These are phyloP conservation scores for Nannobrachium achirus DNA, from an alignment of 2,113 vertebrate genomes.

Conservation along the genomic window DNA sequence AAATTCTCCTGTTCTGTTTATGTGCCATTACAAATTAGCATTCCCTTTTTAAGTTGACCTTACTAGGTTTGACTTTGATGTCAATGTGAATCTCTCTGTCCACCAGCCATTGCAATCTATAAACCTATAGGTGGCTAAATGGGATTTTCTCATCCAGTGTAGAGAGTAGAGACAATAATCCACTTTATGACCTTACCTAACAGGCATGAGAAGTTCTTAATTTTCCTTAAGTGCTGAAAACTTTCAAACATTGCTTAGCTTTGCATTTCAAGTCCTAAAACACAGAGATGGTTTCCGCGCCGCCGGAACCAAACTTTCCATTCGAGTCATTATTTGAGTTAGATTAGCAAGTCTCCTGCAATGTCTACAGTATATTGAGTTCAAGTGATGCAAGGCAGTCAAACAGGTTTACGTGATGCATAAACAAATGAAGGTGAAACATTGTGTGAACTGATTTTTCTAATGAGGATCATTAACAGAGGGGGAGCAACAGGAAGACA, in stretches of 20 bases:
- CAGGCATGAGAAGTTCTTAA: constrained; percentile 14
- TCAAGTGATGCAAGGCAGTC: constrained; percentile 12
- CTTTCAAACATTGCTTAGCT: constrained; percentile 31
- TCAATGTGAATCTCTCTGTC: constrained; percentile 29
- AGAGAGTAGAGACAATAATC: constrained; percentile 53
- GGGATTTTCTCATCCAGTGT: constrained; percentile 49
- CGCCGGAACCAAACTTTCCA: not conserved
- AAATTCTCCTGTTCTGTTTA: constrained; percentile 12
- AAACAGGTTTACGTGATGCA: not conserved
- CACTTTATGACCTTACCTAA: constrained; percentile 51
- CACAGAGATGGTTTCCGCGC: not conserved
- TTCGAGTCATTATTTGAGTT: not conserved
- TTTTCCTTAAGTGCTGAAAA: constrained; percentile 40
- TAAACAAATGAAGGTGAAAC: no score
- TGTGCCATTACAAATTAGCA: constrained; percentile 32
- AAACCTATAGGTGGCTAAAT: constrained; percentile 51
- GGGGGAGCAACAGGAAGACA: constrained; percentile 15
- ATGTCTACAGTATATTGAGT: constrained; percentile 1
- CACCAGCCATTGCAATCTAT: constrained; percentile 40
- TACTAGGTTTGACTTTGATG: constrained; percentile 33
- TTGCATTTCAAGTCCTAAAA: constrained; percentile 9
- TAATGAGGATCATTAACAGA: not conserved
- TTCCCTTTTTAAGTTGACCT: constrained; percentile 45
- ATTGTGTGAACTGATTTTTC: no score
- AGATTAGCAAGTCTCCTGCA: not conserved